Percentiles rank a stretch among this genome's conserved stretches.
phyloP scores from a whole-genome alignment of 2,888 invertebrate genomes.

The Lasioglossum lativentre region DNA sequence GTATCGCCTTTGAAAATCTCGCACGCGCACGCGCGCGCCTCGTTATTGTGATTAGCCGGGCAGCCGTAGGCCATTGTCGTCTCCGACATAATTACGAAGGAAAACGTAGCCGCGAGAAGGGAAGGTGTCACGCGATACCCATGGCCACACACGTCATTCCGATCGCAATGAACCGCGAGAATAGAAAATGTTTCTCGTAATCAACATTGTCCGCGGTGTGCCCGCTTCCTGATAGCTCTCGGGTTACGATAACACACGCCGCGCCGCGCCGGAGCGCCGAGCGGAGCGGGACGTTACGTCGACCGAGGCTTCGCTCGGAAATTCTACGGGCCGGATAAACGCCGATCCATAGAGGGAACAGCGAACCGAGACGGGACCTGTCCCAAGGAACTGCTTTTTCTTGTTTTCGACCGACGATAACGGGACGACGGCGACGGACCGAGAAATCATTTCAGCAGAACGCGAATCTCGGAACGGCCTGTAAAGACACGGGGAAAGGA shows the following conservation, averaged over 20 bases:
- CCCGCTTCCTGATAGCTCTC: constrained; percentile 49
- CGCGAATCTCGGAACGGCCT: neutral
- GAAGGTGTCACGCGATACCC: constrained; percentile 60
- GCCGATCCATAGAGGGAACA: neutral
- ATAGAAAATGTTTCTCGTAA: constrained; percentile 62
- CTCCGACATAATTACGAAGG: constrained; percentile 57
- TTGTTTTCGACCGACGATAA: constrained; percentile 6
- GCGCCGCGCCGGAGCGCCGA: neutral
- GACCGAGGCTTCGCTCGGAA: neutral
- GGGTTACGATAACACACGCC: constrained; percentile 25
- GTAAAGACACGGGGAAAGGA: neutral
- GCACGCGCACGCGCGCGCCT: constrained; percentile 21
- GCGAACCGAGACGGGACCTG: constrained; percentile 4
- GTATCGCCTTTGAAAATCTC: constrained; percentile 37
- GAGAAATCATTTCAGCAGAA: neutral
- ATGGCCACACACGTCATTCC: constrained; percentile 61
- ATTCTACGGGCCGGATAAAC: constrained; percentile 10
- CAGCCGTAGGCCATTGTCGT: constrained; percentile 52
- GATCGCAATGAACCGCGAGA: constrained; percentile 59
- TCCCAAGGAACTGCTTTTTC: constrained; percentile 1
- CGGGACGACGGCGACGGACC: constrained; percentile 1
- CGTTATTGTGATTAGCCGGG: constrained; percentile 45
- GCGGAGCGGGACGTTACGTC: too few relatives aligned
- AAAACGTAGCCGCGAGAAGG: constrained; percentile 28
- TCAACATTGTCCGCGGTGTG: constrained; percentile 35